These are phyloP conservation scores for Archivesica marissinica DNA, from an alignment of 1,140 invertebrate species.

Conservation along the genomic window DNA sequence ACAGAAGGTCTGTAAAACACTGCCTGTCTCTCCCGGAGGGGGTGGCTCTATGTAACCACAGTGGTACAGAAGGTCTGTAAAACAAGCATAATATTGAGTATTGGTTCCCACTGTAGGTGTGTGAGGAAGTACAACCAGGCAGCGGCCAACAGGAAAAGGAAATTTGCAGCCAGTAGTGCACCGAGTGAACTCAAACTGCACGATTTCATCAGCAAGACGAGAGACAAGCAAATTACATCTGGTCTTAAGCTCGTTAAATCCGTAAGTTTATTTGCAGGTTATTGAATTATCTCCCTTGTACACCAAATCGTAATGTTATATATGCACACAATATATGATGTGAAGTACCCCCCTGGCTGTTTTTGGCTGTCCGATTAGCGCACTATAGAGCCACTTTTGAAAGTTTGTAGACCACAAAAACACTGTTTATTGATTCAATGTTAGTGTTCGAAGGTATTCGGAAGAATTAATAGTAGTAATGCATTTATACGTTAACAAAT, in stretches of 20 bases:
- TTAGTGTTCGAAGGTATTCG: too few relatives aligned
- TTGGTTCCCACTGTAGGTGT: constrained; percentile 72
- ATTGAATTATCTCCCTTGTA: not conserved
- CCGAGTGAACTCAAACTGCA: constrained; percentile 90
- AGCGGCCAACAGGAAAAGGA: constrained; percentile 92
- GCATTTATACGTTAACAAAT: too few relatives aligned
- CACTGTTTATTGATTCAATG: too few relatives aligned
- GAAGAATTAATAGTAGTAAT: too few relatives aligned
- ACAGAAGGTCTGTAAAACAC: too few relatives aligned
- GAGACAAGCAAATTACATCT: constrained; percentile 70
- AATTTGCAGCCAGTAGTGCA: constrained; percentile 93
- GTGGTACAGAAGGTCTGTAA: too few relatives aligned
- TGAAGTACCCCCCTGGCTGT: too few relatives aligned
- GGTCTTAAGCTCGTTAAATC: constrained; percentile 77
- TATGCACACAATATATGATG: too few relatives aligned
- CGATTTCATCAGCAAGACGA: constrained; percentile 86
- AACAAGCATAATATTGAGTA: too few relatives aligned
- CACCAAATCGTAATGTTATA: too few relatives aligned
- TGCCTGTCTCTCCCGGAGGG: too few relatives aligned
- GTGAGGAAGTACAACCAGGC: constrained; percentile 81
- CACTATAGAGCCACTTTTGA: not conserved
- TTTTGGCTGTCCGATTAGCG: not conserved
- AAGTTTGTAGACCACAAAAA: not conserved
- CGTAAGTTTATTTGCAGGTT: constrained; percentile 66
- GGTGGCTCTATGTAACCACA: too few relatives aligned